Conservation (phyloP, 2,888 invertebrate species). For the Hydrotaea diabolus region DNA sequence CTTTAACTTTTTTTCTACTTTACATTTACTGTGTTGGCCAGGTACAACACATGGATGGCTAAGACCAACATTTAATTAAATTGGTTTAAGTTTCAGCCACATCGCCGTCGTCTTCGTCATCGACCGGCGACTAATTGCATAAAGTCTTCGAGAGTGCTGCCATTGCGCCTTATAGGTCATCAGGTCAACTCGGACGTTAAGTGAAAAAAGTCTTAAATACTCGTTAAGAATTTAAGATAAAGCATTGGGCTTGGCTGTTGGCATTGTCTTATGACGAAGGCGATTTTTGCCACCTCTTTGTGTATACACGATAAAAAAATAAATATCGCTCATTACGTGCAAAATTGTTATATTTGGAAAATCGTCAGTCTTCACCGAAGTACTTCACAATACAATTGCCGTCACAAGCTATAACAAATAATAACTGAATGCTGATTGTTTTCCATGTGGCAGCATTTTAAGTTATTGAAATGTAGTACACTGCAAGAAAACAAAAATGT, state of each 20-base stretch:
- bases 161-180: not conserved
- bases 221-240: not conserved
- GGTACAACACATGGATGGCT: not conserved
- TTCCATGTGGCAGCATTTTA: too few species aligned
- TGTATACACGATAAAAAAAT: too few species aligned
- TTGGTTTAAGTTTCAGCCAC: conserved; percentile 5
- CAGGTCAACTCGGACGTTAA: not conserved
- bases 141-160: not conserved
- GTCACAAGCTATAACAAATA: too few species aligned
- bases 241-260: not conserved
- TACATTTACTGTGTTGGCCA: not conserved
- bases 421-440: too few species aligned
- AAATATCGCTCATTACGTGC: too few species aligned
- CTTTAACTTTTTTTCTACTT: conserved; percentile 9
- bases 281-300: too few species aligned
- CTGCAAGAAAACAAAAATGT: too few species aligned
- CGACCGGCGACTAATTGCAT: not conserved
- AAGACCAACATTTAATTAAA: conserved; percentile 8
- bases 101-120: too few species aligned
- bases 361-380: too few species aligned
- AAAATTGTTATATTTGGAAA: too few species aligned
- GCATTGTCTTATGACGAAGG: not conserved
- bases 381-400: too few species aligned
- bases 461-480: too few species aligned
- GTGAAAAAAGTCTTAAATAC: not conserved